Evolutionary conservation across 2,113 vertebrate genomes (phyloP), one percentile per base, ranked within the genome.

Genomic region (Aplodontia rufa): DNA sequence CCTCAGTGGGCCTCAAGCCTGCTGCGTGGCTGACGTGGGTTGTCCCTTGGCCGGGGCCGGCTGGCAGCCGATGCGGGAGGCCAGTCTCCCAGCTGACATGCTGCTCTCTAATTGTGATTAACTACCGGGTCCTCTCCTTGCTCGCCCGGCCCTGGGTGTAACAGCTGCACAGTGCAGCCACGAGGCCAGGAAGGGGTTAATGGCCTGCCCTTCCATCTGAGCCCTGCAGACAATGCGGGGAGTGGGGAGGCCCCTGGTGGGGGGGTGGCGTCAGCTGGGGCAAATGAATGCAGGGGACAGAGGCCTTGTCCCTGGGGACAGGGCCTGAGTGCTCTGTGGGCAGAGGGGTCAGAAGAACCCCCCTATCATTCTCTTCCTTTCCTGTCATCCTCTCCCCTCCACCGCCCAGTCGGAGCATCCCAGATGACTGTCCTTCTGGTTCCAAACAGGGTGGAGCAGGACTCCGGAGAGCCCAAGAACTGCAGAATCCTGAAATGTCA

Each of bases 111-210:
- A 98, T 98, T 97, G 96, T 98, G 97, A 99, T 98, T 93, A 97
- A 97, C 93, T 98, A 97, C 97, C 87, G 12, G 78, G 94, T 72
- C 89, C 78, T 89, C 85, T 80, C 90, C 93, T 81, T 14, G 79
- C 78, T 79, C 87, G 35, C 76, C 93, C 85, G 94, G 97, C 95
- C 58, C 49, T 28, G 6, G 26, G 75, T 55, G 83, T 95, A 98
- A 98, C 99, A 99, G 99, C 98, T 99, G 99, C 96, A 91, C 96
- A 98, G 96, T 95, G 98, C 97, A 97, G 97, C 97, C 60, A 84
- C 87, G 66, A 95, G 62, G 97, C 96, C 96, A 98, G 93, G 96
- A 97, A 92, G n/a, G 97, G 95, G 97, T 96, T 97, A 97, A 93
- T 94, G 86, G 90, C 93, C 91, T 66, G 94, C 75, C 94, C 94